A percentile compares a stretch with the other conserved stretches of the same genome.
These are phyloP conservation scores for Diabrotica undecimpunctata DNA, from an alignment of 1,140 invertebrate species.

Conservation along the genomic window DNA sequence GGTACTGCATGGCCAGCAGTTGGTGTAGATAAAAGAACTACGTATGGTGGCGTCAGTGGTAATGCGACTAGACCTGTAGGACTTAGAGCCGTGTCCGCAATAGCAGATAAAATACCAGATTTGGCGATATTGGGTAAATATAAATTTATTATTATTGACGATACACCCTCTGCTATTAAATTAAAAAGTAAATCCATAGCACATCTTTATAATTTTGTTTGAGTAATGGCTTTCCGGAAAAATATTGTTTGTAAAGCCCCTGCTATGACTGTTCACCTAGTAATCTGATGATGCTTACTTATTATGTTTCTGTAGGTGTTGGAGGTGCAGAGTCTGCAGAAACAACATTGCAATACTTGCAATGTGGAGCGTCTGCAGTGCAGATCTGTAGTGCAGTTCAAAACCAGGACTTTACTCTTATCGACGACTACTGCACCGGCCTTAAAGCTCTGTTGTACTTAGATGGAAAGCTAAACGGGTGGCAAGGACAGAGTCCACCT, in stretches of 20 bases:
- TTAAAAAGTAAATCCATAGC: not conserved
- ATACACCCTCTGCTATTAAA: not conserved
- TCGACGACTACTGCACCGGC: conserved; percentile 90
- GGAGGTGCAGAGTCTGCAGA: conserved; percentile 97
- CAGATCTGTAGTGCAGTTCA: conserved; percentile 96
- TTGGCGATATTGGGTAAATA: conserved; percentile 81
- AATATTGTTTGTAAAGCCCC: too few species aligned
- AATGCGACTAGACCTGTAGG: conserved; percentile 94
- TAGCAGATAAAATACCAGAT: conserved; percentile 76
- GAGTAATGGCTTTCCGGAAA: too few species aligned
- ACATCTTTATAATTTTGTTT: too few species aligned
- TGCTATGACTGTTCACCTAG: too few species aligned
- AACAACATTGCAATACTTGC: conserved; percentile 86
- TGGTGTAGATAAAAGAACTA: conserved; percentile 77
- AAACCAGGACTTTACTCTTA: conserved; percentile 96
- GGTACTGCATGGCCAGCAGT: conserved; percentile 88
- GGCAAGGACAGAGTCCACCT: conserved; percentile 94
- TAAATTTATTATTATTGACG: not conserved
- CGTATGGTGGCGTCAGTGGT: conserved; percentile 95
- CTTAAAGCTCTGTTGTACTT: conserved; percentile 88
- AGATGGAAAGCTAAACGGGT: conserved; percentile 61
- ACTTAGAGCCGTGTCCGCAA: conserved; percentile 81
- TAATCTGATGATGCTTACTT: too few species aligned
- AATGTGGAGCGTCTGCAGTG: conserved; percentile 84
- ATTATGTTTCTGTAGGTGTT: conserved; percentile 52